Evolutionary conservation across 2,888 invertebrate genomes (phyloP), one percentile per base, ranked within the genome.

Genomic region (Pemphredon lugubris): DNA sequence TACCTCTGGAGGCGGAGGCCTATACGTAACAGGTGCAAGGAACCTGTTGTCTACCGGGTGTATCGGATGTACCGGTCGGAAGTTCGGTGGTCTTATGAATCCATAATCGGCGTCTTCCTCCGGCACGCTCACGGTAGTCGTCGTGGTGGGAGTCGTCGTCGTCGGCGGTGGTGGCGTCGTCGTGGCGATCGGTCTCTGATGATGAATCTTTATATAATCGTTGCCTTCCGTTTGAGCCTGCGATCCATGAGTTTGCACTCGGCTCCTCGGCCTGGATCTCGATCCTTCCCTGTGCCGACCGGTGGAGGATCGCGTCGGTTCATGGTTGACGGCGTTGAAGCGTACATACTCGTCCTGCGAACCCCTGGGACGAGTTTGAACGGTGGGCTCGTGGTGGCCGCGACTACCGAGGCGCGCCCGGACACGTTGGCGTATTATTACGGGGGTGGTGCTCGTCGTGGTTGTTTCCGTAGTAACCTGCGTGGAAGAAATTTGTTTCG

Each of bases 81-180:
- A 91, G 67, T 85, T 90, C n/a, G 92, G 91, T 30, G 87, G 82
- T 54, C 91, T 89, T 69, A 91, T 90, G 73, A 92, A 92, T 13
- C 91, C 92, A 71, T 91, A 92, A 63, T 90, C 90, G 37, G 88
- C 81, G 18, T 87, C 86, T 30, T 83, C 83, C 30, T 83, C 84
- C 13, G 72, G 47, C 11, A 60, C 67, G 23, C 73, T 21, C 6
- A 75, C 7, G 3, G 26, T 26, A 5, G 26, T 26, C 26, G 26
- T 76, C 1, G 69, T 48, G n/a, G 68, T 75, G 45, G 74, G 68
- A 21, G 75, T 74, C 0, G 86, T 77, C 0, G 86, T 84, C 0
- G 86, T 84, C 2, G 85, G 65, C 2, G 81, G 80, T 0, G 84
- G 64, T 2, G 78, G 44, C 13, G 70, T 23, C 16, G 81, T 74